phyloP scores from a whole-genome alignment of 2,888 invertebrate genomes.

The Netelia melanura region DNA sequence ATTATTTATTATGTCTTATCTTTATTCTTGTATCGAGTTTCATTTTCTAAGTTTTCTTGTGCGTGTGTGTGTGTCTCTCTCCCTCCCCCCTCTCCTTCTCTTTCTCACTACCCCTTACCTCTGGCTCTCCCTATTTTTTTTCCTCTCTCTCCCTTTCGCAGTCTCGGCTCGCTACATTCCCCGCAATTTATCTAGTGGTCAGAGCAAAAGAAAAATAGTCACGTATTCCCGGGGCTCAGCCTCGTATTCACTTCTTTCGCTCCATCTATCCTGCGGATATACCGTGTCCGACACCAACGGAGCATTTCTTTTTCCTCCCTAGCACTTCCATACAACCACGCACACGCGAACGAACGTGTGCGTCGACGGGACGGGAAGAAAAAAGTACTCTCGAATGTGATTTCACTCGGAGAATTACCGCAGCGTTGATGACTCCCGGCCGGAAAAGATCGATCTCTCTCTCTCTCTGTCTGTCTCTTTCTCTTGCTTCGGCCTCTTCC shows the following conservation, averaged over 20 bases:
- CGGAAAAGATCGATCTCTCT: conserved; percentile 50
- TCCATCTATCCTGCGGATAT: conserved; percentile 31
- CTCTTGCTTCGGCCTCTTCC: conserved; percentile 10
- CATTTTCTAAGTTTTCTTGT: too few species aligned
- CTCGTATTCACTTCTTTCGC: conserved; percentile 54
- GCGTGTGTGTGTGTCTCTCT: too few species aligned
- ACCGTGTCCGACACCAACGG: conserved; percentile 20
- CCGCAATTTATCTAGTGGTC: conserved; percentile 70
- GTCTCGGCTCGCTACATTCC: conserved; percentile 51
- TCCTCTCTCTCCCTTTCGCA: conserved; percentile 27
- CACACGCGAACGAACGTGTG: background rate
- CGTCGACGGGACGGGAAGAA: background rate
- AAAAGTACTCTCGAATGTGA: conserved; percentile 52
- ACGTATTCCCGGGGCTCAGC: conserved; percentile 47
- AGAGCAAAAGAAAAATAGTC: conserved; percentile 64
- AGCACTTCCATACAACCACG: background rate
- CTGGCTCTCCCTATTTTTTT: conserved; percentile 5
- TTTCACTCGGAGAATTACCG: conserved; percentile 62
- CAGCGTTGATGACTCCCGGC: conserved; percentile 30
- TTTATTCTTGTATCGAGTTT: too few species aligned
- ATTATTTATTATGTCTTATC: too few species aligned
- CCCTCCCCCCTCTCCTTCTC: background rate
- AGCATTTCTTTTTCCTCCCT: conserved; percentile 20
- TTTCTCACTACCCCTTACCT: background rate
- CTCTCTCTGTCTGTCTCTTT: conserved; percentile 10